Evolutionary conservation across 2,113 vertebrate species (phyloP).

Genomic region (Tretioscincus oriximinensis): DNA sequence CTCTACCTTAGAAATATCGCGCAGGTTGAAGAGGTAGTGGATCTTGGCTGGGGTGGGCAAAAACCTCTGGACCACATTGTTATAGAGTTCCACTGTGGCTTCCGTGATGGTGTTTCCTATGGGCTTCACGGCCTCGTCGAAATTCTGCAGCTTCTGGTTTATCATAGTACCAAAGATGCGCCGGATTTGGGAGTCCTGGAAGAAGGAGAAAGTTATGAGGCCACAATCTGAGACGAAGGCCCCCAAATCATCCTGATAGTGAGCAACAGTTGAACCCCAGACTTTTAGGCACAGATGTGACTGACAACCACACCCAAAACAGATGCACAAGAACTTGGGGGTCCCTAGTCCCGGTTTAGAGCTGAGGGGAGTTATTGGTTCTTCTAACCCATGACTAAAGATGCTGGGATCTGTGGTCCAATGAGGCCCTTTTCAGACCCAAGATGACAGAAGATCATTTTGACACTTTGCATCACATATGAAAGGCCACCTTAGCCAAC

Average conservation of each 20-base stretch:
- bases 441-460: too few species aligned
- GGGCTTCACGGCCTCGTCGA: conserved; percentile 83
- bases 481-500: too few species aligned
- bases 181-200: conserved; percentile 83
- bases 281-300: too few species aligned
- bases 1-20: conserved; percentile 88
- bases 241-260: too few species aligned
- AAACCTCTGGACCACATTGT: conserved; percentile 75
- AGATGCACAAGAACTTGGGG: background rate
- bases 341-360: too few species aligned
- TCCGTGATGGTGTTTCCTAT: conserved; percentile 73
- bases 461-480: too few species aligned
- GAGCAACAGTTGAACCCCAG: background rate
- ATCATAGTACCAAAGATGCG: conserved; percentile 87
- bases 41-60: conserved; percentile 87
- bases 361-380: too few species aligned
- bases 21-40: conserved; percentile 91
- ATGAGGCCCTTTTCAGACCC: too few species aligned
- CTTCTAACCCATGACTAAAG: too few species aligned
- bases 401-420: too few species aligned
- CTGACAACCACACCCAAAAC: background rate
- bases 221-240: too few species aligned
- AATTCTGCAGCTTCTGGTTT: conserved; percentile 85
- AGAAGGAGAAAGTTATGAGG: rapidly evolving
- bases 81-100: conserved; percentile 84